Evolutionary conservation across 2,797 vertebrate species (phyloP), one percentile per base, ranked within the genome.

Genomic region (Etheostoma nigrum): DNA sequence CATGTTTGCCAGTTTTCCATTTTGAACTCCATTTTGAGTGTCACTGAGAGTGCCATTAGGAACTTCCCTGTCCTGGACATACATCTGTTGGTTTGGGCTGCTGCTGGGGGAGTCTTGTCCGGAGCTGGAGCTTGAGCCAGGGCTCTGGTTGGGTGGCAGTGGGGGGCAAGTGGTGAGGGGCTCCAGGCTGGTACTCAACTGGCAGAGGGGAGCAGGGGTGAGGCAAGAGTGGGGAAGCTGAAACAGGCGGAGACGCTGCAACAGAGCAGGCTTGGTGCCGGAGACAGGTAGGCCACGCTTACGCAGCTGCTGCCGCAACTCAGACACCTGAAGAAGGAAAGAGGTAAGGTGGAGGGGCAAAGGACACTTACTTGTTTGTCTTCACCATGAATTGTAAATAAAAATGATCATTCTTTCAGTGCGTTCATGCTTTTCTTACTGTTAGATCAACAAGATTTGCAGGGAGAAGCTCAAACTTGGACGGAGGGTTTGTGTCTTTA

Each of bases 201-300:
- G 94, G 86, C 90, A 92, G 45, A 96, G 88, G 11, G 95, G 92
- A 45, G 85, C 74, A 11, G 96, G 95, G 48, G 91, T 78, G 65
- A 93, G 84, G 69, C 92, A 93, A 19, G 93, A 67, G 11, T 84
- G 92, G 19, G 93, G 88, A 49, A 95, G 90, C 90, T 97, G 96
- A 88, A 96, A 96, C 57, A 95, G 96, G 4, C 94, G 95, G 23
- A 97, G 96, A 67, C 97, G 96, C 89, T 97, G 96, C 78, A 98
- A 81, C 62, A 98, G 94, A 30, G 95, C 93, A 1, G 97, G 94
- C 85, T 98, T 98, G 49, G 97, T 98, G 72, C 97, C 97, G 0
- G 97, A 98, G 65, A 98, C 97, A 0, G 96, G 96, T 57, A 98
- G 96, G 76, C 97, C 97, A 1, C 96, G 93, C 85, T 97, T 96